Evolutionary conservation across 2,113 vertebrate species (phyloP).

Genomic region (Lampris incognitus): DNA sequence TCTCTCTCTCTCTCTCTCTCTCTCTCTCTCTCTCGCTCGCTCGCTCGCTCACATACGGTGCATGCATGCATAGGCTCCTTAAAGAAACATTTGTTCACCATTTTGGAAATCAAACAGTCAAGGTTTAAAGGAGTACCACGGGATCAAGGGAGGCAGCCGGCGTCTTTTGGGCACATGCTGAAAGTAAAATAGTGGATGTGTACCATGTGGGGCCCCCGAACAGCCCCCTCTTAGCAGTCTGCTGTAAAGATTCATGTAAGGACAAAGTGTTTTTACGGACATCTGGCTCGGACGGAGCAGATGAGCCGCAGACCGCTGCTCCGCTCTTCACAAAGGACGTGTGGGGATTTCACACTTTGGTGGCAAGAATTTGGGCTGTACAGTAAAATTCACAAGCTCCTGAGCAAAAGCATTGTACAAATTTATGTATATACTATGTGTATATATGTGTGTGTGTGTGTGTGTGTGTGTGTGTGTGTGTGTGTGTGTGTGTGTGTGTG

Average conservation of each 20-base stretch:
- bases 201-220: background rate
- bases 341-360: constrained; percentile 29
- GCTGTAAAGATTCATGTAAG: constrained; percentile 16
- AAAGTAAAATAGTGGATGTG: constrained; percentile 27
- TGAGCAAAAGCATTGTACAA: background rate
- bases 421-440: background rate
- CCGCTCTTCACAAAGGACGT: background rate
- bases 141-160: constrained; percentile 23
- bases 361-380: constrained; percentile 4
- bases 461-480: background rate
- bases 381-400: too few relatives aligned
- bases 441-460: background rate
- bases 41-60: background rate
- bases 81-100: constrained; percentile 39
- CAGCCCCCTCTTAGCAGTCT: background rate
- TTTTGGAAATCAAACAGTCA: constrained; percentile 40
- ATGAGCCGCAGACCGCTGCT: background rate
- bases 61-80: constrained; percentile 1
- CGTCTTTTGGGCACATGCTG: constrained; percentile 26
- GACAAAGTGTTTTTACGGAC: constrained; percentile 21
- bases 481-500: background rate
- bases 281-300: constrained; percentile 25
- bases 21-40: too few relatives aligned
- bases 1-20: too few relatives aligned
- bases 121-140: constrained; percentile 16